Evolutionary conservation across 2,113 vertebrate species (phyloP).

Genomic region (Apaloderma vittatum): DNA sequence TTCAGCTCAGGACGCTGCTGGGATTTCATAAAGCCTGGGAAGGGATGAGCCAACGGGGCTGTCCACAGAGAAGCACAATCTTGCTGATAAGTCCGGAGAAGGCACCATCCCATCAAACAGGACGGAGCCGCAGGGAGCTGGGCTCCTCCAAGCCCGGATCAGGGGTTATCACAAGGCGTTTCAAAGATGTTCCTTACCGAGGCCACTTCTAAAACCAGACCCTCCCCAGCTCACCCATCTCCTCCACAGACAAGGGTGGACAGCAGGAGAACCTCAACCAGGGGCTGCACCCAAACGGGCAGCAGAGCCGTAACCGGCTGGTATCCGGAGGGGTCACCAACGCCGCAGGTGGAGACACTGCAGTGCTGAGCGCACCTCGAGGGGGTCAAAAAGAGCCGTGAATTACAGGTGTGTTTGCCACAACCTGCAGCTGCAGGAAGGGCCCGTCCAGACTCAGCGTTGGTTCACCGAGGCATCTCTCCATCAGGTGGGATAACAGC

Average conservation of each 20-base stretch:
- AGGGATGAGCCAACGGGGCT: background rate
- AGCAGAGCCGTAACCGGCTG: background rate
- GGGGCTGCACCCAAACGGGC: fast-evolving
- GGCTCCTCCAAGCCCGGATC: background rate
- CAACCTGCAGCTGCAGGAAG: background rate
- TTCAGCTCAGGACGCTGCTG: background rate
- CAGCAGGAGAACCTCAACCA: background rate
- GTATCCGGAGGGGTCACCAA: fast-evolving
- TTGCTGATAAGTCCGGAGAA: background rate
- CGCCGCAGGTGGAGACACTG: background rate
- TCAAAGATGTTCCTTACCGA: background rate
- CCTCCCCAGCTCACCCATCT: background rate
- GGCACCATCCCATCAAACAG: background rate
- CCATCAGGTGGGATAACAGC: background rate
- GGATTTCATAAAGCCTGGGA: background rate
- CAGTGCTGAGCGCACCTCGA: background rate
- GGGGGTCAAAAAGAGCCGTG: background rate
- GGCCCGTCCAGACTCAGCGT: background rate
- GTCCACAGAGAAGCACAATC: background rate
- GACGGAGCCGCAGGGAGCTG: background rate
- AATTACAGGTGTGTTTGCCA: no score
- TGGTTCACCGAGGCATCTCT: background rate
- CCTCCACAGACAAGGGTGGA: fast-evolving
- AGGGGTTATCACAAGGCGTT: background rate
- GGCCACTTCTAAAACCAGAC: background rate